Percentiles rank a stretch among this genome's conserved stretches.
These are phyloP conservation scores for Andrena haemorrhoa DNA, from an alignment of 2,888 invertebrate species.

Conservation along the genomic window DNA sequence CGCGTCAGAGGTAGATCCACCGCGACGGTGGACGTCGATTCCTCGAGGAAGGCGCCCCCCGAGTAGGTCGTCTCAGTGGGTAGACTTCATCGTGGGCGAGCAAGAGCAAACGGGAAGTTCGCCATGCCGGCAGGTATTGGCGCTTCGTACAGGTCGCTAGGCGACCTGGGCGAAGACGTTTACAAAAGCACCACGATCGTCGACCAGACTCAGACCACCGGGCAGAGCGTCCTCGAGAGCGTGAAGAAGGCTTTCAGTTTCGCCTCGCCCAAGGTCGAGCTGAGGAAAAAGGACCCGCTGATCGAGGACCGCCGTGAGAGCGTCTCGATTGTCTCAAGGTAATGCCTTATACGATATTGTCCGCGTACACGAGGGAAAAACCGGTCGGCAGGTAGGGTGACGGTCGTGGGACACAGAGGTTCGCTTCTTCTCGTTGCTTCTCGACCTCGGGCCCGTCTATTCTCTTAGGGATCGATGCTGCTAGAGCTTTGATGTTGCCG, in stretches of 20 bases:
- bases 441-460: slow-evolving; percentile 62
- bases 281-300: slow-evolving; percentile 83
- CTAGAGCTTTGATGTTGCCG: slow-evolving; percentile 10
- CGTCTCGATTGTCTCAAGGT: slow-evolving; percentile 84
- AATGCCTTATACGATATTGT: slow-evolving; percentile 71
- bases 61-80: slow-evolving; percentile 61
- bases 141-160: slow-evolving; percentile 88
- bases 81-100: slow-evolving; percentile 65
- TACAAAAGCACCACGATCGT: slow-evolving; percentile 88
- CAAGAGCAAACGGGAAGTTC: slow-evolving; percentile 43
- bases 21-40: slow-evolving; percentile 48
- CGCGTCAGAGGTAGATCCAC: slow-evolving; percentile 45
- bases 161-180: slow-evolving; percentile 87
- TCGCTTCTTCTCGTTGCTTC: slow-evolving; percentile 44
- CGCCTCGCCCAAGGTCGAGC: slow-evolving; percentile 84
- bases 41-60: slow-evolving; percentile 50
- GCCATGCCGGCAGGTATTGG: slow-evolving; percentile 89
- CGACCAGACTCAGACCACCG: slow-evolving; percentile 86
- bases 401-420: slow-evolving; percentile 47
- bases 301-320: slow-evolving; percentile 83
- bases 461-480: slow-evolving; percentile 24
- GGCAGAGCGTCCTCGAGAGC: slow-evolving; percentile 87
- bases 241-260: slow-evolving; percentile 88
- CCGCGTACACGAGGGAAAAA: slow-evolving; percentile 60
- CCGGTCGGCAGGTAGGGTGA: slow-evolving; percentile 66